A percentile compares a stretch with the other conserved stretches of the same genome.
phyloP scores from a whole-genome alignment of 2,797 vertebrate species.

The Eospalax fontanierii region DNA sequence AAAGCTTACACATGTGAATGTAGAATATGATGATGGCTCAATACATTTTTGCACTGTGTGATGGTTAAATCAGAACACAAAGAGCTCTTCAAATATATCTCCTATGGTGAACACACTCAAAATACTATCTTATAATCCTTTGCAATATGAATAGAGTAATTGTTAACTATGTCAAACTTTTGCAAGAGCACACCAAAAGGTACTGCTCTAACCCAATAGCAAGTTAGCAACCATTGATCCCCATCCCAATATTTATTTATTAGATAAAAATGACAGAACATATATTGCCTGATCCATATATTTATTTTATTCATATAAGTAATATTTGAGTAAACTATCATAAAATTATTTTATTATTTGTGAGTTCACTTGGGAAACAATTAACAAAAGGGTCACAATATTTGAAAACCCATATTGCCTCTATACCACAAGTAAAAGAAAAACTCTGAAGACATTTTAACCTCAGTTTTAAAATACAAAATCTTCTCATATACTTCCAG shows the following conservation, averaged over 20 bases:
- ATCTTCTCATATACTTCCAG: background rate
- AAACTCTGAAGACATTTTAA: background rate
- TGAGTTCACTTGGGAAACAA: background rate
- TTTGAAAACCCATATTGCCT: background rate
- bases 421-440: background rate
- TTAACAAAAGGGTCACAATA: background rate
- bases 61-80: background rate
- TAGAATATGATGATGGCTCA: background rate
- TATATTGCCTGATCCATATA: background rate
- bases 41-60: background rate
- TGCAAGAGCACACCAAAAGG: too few species aligned
- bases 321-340: background rate
- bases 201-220: background rate
- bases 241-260: background rate
- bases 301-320: background rate
- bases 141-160: background rate
- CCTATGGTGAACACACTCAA: background rate
- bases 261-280: background rate
- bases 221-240: too few species aligned
- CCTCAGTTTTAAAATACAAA: background rate
- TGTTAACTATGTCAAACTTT: background rate
- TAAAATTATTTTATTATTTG: background rate
- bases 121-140: background rate
- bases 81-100: background rate
- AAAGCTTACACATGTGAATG: background rate